These are phyloP conservation scores for Embiotoca jacksoni DNA, from an alignment of 2,113 vertebrate species.

Conservation along the genomic window DNA sequence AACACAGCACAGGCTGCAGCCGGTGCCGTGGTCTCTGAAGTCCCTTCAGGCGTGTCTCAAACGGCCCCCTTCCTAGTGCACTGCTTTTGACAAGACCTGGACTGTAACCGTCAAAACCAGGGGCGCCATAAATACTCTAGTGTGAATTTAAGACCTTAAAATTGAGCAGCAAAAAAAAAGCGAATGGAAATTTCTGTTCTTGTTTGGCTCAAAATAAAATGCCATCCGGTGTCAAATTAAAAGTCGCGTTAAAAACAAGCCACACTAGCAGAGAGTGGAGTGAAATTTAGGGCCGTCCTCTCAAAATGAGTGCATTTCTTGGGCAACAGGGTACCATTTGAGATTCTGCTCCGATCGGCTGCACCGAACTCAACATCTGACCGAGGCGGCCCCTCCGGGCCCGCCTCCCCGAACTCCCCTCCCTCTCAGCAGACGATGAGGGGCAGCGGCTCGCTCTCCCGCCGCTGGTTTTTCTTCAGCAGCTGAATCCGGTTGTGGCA, in stretches of 20 bases:
- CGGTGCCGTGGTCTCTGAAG: conserved; percentile 16
- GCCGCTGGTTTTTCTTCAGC: conserved; percentile 84
- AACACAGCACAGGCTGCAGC: conserved; percentile 41
- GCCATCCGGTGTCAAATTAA: conserved; percentile 29
- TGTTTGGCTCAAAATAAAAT: conserved; percentile 28
- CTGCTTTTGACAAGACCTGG: conserved; percentile 44
- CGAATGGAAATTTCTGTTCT: conserved; percentile 18
- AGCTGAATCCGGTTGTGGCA: conserved; percentile 87
- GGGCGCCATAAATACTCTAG: conserved; percentile 36
- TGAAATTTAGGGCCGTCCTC: conserved; percentile 54
- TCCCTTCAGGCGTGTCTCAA: conserved; percentile 41
- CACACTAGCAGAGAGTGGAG: not conserved
- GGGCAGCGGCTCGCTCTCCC: conserved; percentile 71
- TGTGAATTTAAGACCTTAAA: conserved; percentile 62
- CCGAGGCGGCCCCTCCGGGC: not conserved
- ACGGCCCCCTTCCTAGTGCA: conserved; percentile 39
- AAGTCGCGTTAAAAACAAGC: conserved; percentile 17
- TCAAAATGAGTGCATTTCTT: conserved; percentile 47
- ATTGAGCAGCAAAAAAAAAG: conserved; percentile 36
- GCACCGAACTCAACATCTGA: not conserved
- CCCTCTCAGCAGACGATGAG: conserved; percentile 79
- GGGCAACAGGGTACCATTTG: conserved; percentile 56
- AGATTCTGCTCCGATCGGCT: conserved; percentile 54
- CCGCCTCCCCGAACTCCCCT: not conserved
- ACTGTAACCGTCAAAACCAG: conserved; percentile 18